Percentiles rank a stretch among this genome's conserved stretches.
These are phyloP conservation scores for Drosophila navojoa DNA, from an alignment of 1,140 invertebrate species.

Conservation along the genomic window DNA sequence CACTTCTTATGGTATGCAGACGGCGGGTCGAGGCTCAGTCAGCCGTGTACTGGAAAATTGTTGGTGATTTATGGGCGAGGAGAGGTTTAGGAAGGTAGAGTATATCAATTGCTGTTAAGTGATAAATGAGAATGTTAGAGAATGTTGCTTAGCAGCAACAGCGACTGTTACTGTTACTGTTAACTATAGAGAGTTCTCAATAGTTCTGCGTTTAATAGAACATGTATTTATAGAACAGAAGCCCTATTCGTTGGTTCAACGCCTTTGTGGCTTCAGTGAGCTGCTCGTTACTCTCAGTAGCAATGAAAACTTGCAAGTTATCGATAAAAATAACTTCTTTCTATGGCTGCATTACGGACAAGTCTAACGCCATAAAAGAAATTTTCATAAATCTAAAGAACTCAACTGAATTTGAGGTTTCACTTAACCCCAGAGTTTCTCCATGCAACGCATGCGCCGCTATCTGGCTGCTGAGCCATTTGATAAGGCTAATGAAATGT, in stretches of 20 bases:
- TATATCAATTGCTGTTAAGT: no score
- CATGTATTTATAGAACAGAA: no score
- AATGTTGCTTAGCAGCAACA: no score
- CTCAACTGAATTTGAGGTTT: neutral
- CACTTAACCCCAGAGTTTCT: neutral
- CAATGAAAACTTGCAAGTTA: neutral
- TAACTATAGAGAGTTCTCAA: no score
- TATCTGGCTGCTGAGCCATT: conserved; percentile 10
- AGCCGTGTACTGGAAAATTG: conserved; percentile 10
- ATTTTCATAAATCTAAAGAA: neutral
- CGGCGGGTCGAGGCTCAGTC: neutral
- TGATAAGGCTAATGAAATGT: conserved; percentile 54
- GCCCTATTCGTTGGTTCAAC: no score
- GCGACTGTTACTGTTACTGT: neutral
- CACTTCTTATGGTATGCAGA: neutral
- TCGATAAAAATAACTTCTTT: neutral
- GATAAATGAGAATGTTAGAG: neutral
- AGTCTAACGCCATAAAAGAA: neutral
- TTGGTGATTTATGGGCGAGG: conserved; percentile 3
- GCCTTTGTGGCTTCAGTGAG: no score
- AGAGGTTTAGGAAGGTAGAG: neutral
- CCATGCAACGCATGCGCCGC: neutral
- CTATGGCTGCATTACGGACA: neutral
- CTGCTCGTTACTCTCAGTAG: no score
- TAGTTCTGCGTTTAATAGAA: no score